Evolutionary conservation across 2,113 vertebrate species (phyloP), one percentile per base, ranked within the genome.

Genomic region (Heloderma charlesbogerti): DNA sequence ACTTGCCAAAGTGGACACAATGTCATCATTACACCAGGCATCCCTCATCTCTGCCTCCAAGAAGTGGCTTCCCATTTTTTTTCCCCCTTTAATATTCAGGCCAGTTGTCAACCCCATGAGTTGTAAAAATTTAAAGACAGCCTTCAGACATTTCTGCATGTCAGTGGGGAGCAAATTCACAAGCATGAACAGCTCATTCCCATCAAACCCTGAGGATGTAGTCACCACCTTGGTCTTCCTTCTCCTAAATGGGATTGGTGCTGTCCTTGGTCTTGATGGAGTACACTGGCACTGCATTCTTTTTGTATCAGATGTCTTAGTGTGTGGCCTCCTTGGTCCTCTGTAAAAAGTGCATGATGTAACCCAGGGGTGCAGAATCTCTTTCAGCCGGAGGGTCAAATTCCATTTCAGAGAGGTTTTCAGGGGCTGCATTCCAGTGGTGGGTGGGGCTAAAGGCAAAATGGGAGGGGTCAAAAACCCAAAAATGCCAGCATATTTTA

Each of bases 211-310:
- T 16, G 45, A 67, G 25, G n/a, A 71, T 34, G 45, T n/a, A 43
- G 10, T 34, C 43, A 43, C 12, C 34, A 88, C 77, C 1, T 22
- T 72, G 54, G 27, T 2, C 29, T 51, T 83, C 25, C 45, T 16
- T 75, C 12, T 34, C 34, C 43, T 48, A 8, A 31, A 75, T 63
- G 37, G 60, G 12, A 37, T 66, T 63, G 57, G 63, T 27, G 51
- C 88, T 90, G 22, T 85, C 81, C 69, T 74, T 43, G 37, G 51
- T 84, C 20, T 71, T 90, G 83, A 78, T 20, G 5, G 29, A 48
- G 13, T 25, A 77, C 48, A 77, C n/a, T n/a, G n/a, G n/a, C 9
- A 78, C 3, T 63, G 16, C 25, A 31, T 29, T 86, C 37, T 63
- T 71, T 88, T 45, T 25, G 15, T 34, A 25, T 48, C 6, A 69